phyloP scores from a whole-genome alignment of 2,113 vertebrate genomes.

The Lamprologus speciosus region DNA sequence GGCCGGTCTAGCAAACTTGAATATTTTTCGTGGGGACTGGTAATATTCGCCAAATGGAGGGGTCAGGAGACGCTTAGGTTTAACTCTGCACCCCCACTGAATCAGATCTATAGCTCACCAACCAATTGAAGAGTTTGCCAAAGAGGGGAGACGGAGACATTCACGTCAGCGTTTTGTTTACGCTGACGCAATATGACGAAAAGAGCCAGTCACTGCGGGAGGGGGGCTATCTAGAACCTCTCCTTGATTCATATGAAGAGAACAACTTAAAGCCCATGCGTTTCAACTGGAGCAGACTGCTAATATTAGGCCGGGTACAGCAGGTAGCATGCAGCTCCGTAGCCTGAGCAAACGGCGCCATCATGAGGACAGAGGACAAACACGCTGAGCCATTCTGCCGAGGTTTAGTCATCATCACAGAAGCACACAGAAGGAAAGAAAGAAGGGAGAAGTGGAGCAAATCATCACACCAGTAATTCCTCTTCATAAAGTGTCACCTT shows the following conservation, averaged over 20 bases:
- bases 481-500: neutral
- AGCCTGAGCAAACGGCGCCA: constrained; percentile 45
- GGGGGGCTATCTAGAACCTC: neutral
- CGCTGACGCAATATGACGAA: constrained; percentile 69
- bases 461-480: neutral
- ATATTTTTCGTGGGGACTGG: neutral
- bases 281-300: neutral
- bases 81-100: neutral
- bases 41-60: neutral
- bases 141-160: neutral
- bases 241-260: neutral
- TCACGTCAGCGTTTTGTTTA: constrained; percentile 48
- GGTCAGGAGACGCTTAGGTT: neutral
- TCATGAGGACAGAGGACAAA: constrained; percentile 25
- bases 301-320: neutral
- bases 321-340: neutral
- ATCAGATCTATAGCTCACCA: constrained; percentile 24
- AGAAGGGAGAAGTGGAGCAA: neutral
- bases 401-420: neutral
- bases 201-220: constrained; percentile 8
- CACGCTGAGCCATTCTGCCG: neutral
- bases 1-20: neutral
- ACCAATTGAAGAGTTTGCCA: neutral
- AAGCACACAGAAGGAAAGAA: neutral
- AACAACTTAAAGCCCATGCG: constrained; percentile 6